Conservation (phyloP, 2,797 vertebrate genomes). For the Rhynchotus rufescens region DNA sequence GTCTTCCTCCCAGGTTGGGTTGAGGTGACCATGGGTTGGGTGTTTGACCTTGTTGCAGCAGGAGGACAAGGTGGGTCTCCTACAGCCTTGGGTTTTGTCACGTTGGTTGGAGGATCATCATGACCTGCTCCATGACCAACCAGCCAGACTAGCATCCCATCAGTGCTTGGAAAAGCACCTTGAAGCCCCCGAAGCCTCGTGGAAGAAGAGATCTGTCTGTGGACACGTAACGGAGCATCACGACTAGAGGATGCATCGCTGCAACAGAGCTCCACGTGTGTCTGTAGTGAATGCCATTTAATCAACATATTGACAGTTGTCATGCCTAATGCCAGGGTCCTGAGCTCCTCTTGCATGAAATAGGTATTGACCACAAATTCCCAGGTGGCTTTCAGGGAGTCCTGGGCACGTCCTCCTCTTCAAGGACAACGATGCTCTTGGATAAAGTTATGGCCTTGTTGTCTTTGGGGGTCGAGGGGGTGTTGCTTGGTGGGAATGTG, state of each 20-base stretch:
- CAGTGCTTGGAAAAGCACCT: neutral
- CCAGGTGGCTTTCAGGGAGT: neutral
- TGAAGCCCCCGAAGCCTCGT: neutral
- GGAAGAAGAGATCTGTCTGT: neutral
- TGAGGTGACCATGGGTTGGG: neutral
- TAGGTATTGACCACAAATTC: neutral
- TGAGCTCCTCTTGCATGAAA: accelerated
- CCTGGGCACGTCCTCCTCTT: neutral
- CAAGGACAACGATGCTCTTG: neutral
- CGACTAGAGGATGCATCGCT: neutral
- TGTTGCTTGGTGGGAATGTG: neutral
- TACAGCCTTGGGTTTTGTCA: neutral
- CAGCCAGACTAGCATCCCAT: neutral
- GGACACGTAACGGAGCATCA: neutral
- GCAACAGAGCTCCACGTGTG: neutral
- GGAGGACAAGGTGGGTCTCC: accelerated
- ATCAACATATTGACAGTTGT: neutral
- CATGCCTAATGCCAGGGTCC: neutral
- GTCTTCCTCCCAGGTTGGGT: neutral
- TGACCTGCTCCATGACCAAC: neutral
- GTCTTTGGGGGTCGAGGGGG: neutral
- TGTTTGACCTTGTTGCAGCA: neutral
- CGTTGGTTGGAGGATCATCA: neutral
- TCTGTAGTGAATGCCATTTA: neutral
- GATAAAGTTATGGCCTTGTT: neutral